Evolutionary conservation across 2,888 invertebrate species (phyloP), one percentile per base, ranked within the genome.

Genomic region (Drosophila basisetae): DNA sequence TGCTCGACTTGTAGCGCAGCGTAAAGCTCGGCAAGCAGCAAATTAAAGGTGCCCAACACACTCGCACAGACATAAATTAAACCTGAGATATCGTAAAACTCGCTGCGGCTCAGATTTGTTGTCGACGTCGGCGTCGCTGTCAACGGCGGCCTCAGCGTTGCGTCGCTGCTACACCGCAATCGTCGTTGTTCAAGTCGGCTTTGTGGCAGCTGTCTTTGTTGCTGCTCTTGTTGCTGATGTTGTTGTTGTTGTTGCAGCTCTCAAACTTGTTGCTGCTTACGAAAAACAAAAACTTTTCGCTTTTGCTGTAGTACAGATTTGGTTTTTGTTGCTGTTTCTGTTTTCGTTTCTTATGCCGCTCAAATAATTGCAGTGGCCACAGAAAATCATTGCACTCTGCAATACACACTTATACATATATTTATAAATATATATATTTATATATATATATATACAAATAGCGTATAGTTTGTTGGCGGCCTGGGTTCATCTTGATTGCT

Each of bases 181-280:
- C 47, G 53, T 66, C 69, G 79, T 65, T 80, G 79, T 73, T 79
- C 80, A 67, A 80, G 65, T 77, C 62, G 79, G 74, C 56, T 81
- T 81, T 73, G 70, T 73, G 68, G 76, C 76, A 68, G 84, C 67
- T 69, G 77, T 65, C 64, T 68, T 47, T 69, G 71, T 60, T 65
- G 52, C 43, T 65, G 47, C 54, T 37, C 4, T 39, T 65, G 47
- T 54, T 55, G 25, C 41, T 68, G 30, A 39, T 73, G 65, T 39
- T 65, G 35, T 43, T 75, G 65, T 84, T 78, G 80, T 89, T 89
- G 90, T 89, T 85, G 88, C 85, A 87, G 81, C 90, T 89, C 85
- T 74, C 79, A 84, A 82, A 84, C 84, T 84, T 84, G 84, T 84
- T 84, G 72, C 76, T 72, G 83, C 80, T 80, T 75, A 82, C 82